Conservation (phyloP, 2,797 vertebrate genomes). For the Phataginus tricuspis region DNA sequence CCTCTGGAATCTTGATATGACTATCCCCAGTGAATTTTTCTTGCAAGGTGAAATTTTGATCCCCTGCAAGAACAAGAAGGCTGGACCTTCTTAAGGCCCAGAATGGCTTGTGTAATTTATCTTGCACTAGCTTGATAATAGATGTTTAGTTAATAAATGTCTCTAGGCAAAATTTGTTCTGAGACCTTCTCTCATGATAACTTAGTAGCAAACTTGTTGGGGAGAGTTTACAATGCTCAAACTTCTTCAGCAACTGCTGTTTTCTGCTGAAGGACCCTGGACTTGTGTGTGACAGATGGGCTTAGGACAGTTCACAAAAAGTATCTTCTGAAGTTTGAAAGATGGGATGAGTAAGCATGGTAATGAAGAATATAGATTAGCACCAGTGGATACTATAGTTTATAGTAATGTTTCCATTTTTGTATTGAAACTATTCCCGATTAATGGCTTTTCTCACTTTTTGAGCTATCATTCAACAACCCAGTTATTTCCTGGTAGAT, state of each 20-base stretch:
- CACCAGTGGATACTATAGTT: neutral
- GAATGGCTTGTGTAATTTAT: neutral
- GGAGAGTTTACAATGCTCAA: neutral
- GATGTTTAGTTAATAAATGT: constrained; percentile 37
- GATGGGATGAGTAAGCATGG: neutral
- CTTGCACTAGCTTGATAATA: neutral
- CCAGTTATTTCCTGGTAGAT: neutral
- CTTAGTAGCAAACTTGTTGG: neutral
- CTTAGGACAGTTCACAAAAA: neutral
- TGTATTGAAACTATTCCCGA: neutral
- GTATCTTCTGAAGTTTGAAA: neutral
- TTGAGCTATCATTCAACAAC: constrained; percentile 42
- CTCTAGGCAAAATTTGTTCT: neutral
- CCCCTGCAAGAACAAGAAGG: neutral
- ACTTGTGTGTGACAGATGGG: neutral
- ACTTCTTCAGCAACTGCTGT: neutral
- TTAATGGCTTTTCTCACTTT: constrained; percentile 30
- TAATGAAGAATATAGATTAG: neutral
- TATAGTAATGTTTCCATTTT: neutral
- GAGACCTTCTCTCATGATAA: neutral
- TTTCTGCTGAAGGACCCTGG: neutral
- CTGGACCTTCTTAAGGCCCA: neutral
- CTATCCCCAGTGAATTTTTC: neutral
- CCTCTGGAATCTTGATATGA: neutral
- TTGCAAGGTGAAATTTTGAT: neutral